These are phyloP conservation scores for Ashinkailepas kermadecensis DNA, from an alignment of 2,888 invertebrate genomes.

Conservation along the genomic window DNA sequence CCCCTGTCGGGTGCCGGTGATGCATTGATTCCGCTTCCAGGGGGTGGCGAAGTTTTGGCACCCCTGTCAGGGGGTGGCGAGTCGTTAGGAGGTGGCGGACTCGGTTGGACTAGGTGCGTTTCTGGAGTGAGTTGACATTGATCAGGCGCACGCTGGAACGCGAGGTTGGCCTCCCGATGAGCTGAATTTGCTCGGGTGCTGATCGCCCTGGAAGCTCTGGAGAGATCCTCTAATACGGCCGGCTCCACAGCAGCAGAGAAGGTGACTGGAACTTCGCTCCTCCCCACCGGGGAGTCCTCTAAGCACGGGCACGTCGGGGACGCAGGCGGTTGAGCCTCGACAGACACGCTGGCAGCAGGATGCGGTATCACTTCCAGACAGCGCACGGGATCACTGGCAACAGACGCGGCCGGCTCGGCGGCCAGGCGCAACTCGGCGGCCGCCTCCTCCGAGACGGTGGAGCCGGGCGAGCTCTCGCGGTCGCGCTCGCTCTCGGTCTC, in stretches of 20 bases:
- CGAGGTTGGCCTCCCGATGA: too few relatives aligned
- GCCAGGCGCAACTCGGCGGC: too few relatives aligned
- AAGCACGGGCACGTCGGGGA: background rate
- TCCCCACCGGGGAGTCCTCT: background rate
- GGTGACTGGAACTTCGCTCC: background rate
- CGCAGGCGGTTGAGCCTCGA: background rate
- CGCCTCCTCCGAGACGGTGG: background rate
- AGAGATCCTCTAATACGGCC: background rate
- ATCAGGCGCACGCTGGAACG: too few relatives aligned
- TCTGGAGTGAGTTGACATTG: too few relatives aligned
- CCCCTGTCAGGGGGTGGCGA: background rate
- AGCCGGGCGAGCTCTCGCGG: constrained; percentile 5
- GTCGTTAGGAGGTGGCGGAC: background rate
- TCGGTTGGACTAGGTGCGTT: background rate
- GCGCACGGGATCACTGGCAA: background rate
- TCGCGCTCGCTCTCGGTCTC: constrained; percentile 13
- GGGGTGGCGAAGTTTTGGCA: background rate
- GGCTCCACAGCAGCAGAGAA: background rate
- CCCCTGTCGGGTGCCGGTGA: background rate
- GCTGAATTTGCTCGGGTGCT: too few relatives aligned
- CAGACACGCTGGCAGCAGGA: background rate
- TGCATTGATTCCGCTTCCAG: too few relatives aligned
- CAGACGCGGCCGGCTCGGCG: background rate
- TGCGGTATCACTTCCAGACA: background rate
- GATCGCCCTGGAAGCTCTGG: background rate